These are phyloP conservation scores for Leptinotarsa peninsularis DNA, from an alignment of 2,888 invertebrate genomes.

Conservation along the genomic window DNA sequence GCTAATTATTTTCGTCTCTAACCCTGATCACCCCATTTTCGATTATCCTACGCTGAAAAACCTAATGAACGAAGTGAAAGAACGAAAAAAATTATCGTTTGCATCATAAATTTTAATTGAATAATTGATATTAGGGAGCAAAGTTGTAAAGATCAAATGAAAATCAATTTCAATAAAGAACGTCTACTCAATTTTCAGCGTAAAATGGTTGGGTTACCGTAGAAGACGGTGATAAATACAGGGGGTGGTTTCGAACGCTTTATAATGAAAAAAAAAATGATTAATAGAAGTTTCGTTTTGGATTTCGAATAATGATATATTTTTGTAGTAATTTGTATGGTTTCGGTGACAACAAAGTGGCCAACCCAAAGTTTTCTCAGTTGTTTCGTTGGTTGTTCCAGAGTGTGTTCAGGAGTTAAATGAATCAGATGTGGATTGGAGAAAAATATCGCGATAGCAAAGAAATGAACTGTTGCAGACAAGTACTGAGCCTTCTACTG, in stretches of 20 bases:
- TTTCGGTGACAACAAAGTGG: no score
- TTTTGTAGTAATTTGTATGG: no score
- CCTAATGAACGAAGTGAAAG: conserved; percentile 9
- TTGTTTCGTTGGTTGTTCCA: no score
- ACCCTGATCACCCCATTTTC: neutral
- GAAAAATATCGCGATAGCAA: no score
- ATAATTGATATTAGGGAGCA: conserved; percentile 10
- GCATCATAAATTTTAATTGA: conserved; percentile 17
- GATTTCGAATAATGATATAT: no score
- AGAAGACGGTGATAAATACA: neutral
- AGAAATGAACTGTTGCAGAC: no score
- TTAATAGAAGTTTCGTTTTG: neutral
- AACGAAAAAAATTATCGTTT: conserved; percentile 3
- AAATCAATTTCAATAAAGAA: neutral
- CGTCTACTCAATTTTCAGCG: neutral
- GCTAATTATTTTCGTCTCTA: neutral
- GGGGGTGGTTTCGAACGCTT: neutral
- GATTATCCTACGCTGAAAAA: neutral
- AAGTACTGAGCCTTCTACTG: neutral
- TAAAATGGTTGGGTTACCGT: neutral
- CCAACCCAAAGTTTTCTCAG: no score
- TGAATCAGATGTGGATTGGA: no score
- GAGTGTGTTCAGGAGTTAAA: no score
- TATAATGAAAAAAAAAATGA: neutral
- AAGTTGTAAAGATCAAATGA: conserved; percentile 13